Base-by-base conservation (phyloP, 2,888 invertebrate species). In the Ypsolopha sequella region DNA sequence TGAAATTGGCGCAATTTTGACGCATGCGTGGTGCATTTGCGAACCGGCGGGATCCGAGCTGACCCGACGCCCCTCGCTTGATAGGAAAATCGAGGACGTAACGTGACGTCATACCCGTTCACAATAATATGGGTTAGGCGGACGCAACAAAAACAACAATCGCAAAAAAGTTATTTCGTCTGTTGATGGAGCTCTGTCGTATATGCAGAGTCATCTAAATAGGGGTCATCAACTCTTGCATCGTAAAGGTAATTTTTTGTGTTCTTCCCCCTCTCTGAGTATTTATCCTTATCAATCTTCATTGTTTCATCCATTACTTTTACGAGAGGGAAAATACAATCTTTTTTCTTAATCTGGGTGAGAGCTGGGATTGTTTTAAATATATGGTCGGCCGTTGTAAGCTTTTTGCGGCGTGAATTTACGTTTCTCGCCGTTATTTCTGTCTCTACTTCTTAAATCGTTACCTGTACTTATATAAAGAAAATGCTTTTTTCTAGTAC, bases 71-170 rank as follows among this genome's bases (percentile, higher is more conserved):
- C 77, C 77, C 76, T 72, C 68, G 77, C 71, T 73, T 78, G 76
- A 79, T 80, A 79, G 75, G 76, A 81, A 84, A 82, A 84, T 84
- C 80, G 82, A 80, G 82, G 80, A 82, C 84, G 80, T 76, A 74
- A 76, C 67, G 74, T 85, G 85, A 86, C 85, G 85, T 86, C 85
- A 86, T 66, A 65, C 62, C 72, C 69, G 72, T 70, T 73, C 73
- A 71, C 76, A 75, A 69, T 39, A 49, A n/a, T 50, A 35, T 50
- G 41, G 50, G 50, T 50, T 50, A 50, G 43, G 50, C 75, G 75
- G 63, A 73, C 74, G 69, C 70, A 75, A 76, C 73, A 72, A 77
- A 79, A 79, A 78, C 75, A 78, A 51, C 49, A 45, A 24, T 24
- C 24, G 24, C 24, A 24, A 24, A 24, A 24, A 24, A 24, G 24